phyloP scores from a whole-genome alignment of 2,797 vertebrate species.

The Babyrousa celebensis region DNA sequence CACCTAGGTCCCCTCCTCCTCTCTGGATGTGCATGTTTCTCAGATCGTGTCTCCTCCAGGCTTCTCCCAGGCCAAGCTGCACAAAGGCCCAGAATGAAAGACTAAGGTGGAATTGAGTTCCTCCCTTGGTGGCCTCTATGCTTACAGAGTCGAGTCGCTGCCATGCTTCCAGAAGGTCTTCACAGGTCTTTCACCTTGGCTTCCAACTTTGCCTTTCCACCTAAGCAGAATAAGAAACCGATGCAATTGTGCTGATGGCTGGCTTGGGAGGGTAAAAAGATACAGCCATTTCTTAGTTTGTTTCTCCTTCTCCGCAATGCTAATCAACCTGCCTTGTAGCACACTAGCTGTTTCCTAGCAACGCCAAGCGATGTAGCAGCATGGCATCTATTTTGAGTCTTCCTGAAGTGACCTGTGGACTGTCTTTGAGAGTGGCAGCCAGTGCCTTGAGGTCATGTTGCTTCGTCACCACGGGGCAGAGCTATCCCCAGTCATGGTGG shows the following conservation, averaged over 20 bases:
- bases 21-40: not conserved
- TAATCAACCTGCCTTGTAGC: slow-evolving; percentile 74
- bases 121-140: not conserved
- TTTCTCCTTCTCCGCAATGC: slow-evolving; percentile 48
- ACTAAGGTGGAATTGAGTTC: not conserved
- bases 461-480: not conserved
- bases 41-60: not conserved
- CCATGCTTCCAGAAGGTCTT: not conserved
- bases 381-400: slow-evolving; percentile 79
- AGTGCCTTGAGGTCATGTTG: slow-evolving; percentile 39
- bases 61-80: not conserved
- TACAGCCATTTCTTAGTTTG: slow-evolving; percentile 62
- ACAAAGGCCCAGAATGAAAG: not conserved
- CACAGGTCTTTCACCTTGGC: not conserved
- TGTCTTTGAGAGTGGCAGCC: slow-evolving; percentile 32
- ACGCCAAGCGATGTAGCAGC: slow-evolving; percentile 53
- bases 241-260: not conserved
- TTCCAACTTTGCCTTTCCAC: slow-evolving; percentile 47
- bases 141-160: not conserved
- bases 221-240: not conserved
- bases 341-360: slow-evolving; percentile 84
- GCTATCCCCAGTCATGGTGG: not conserved
- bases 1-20: not conserved
- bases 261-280: slow-evolving; percentile 55
- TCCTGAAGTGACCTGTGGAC: slow-evolving; percentile 77